Percentiles rank a stretch among this genome's conserved stretches.
Evolutionary conservation across 2,113 vertebrate genomes (phyloP).

Genomic region (Podarcis cretensis): DNA sequence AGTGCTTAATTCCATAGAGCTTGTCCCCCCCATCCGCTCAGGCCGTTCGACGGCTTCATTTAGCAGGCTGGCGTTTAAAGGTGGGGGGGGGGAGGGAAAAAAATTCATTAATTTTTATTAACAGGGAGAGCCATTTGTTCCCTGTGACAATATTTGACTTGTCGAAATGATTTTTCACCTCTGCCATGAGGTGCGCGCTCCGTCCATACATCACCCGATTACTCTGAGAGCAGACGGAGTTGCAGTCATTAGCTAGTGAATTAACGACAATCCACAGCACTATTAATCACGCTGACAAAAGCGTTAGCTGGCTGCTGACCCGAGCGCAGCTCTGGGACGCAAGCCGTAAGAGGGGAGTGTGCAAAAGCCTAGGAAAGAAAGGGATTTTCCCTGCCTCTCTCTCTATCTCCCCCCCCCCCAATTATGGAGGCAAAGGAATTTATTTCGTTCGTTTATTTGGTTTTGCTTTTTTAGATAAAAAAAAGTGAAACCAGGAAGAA

Average conservation of each 20-base stretch:
- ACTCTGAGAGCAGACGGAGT: constrained; percentile 86
- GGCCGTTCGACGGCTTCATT: constrained; percentile 76
- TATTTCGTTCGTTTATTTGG: neutral
- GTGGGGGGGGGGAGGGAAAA: constrained; percentile 62
- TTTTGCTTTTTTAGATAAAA: no score
- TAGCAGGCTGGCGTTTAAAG: constrained; percentile 74
- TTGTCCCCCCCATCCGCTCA: constrained; percentile 46
- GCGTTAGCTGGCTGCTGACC: constrained; percentile 87
- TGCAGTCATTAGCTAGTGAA: constrained; percentile 99
- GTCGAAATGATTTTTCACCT: constrained; percentile 98
- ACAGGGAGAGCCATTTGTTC: constrained; percentile 90
- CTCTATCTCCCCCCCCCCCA: accelerated
- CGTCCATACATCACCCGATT: constrained; percentile 98
- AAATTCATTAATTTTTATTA: constrained; percentile 96
- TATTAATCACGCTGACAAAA: constrained; percentile 99
- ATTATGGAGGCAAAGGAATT: neutral
- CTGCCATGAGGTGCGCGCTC: constrained; percentile 91
- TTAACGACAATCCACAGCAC: constrained; percentile 93
- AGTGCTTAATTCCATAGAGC: constrained; percentile 66
- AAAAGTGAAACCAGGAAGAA: neutral
- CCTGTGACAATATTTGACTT: constrained; percentile 92
- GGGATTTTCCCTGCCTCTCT: constrained; percentile 5
- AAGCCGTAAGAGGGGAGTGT: constrained; percentile 56
- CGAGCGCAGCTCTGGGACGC: constrained; percentile 79
- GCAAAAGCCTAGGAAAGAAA: constrained; percentile 53